phyloP scores from a whole-genome alignment of 2,113 vertebrate species.

The Henicopernis longicauda region DNA sequence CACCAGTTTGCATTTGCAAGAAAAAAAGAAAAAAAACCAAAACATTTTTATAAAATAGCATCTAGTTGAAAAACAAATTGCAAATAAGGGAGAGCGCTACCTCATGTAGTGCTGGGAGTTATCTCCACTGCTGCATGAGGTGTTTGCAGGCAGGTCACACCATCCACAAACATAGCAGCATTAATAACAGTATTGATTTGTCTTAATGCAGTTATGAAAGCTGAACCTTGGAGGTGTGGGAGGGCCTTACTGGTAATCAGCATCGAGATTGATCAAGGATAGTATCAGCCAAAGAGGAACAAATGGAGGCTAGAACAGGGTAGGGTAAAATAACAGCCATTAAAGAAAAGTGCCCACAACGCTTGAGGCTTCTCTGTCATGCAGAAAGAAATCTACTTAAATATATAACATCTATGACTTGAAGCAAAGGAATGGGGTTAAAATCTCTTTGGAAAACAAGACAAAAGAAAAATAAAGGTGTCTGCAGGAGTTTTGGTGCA shows the following conservation, averaged over 20 bases:
- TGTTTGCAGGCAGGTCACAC: neutral
- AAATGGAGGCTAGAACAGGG: neutral
- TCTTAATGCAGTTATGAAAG: conserved; percentile 22
- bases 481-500: neutral
- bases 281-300: neutral
- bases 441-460: neutral
- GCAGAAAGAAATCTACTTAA: neutral
- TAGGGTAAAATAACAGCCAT: neutral
- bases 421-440: neutral
- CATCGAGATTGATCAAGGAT: neutral
- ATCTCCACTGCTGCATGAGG: rapidly evolving
- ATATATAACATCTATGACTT: neutral
- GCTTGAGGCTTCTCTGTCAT: neutral
- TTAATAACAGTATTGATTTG: conserved; percentile 5
- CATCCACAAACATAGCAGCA: neutral
- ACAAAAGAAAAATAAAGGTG: neutral
- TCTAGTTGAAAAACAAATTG: neutral
- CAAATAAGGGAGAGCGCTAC: neutral
- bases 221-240: conserved; percentile 7
- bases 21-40: neutral
- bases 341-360: neutral
- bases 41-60: neutral
- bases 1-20: neutral
- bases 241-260: neutral
- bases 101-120: neutral